phyloP scores from a whole-genome alignment of 2,797 vertebrate species.

The Xenops minutus region DNA sequence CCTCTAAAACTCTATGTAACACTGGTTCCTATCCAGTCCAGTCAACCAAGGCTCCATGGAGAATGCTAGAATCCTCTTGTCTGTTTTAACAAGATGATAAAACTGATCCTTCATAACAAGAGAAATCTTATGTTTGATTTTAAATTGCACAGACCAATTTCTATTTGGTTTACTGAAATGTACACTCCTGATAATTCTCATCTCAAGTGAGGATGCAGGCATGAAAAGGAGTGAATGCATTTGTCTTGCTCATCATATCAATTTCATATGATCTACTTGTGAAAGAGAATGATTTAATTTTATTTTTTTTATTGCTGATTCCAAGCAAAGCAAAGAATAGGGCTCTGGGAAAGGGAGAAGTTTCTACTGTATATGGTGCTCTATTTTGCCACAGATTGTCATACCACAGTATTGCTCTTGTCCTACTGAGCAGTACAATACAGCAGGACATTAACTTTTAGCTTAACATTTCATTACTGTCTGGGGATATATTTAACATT shows the following conservation, averaged over 20 bases:
- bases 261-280: neutral
- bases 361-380: neutral
- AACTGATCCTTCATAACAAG: neutral
- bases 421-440: neutral
- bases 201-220: neutral
- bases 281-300: neutral
- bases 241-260: neutral
- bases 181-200: neutral
- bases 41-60: neutral
- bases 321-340: neutral
- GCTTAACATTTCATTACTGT: neutral
- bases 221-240: neutral
- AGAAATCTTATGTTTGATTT: neutral
- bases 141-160: neutral
- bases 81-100: neutral
- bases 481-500: slow-evolving; percentile 20
- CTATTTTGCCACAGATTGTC: neutral
- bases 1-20: neutral
- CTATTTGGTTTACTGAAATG: neutral
- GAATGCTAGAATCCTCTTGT: neutral
- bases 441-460: slow-evolving; percentile 12
- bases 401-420: neutral
- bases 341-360: neutral
- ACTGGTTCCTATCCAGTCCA: neutral
- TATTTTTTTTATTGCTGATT: neutral